Evolutionary conservation across 2,113 vertebrate genomes (phyloP).

Genomic region (Diglossa brunneiventris): DNA sequence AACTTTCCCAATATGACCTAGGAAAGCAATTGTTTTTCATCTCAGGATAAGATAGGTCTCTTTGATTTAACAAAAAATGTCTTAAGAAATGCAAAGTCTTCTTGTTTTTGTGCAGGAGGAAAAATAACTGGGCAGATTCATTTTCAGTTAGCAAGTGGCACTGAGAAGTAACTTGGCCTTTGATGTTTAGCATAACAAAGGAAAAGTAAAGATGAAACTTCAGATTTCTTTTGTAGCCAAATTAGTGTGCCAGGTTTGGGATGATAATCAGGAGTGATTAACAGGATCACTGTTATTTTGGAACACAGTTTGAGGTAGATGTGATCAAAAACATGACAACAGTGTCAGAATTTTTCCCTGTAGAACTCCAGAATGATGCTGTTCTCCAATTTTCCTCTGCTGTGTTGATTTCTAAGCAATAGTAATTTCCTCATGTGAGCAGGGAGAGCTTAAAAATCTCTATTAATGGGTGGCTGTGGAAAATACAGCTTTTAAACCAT

Average conservation of each 20-base stretch:
- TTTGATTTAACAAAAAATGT: slow-evolving; percentile 20
- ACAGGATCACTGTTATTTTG: background rate
- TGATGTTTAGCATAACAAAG: slow-evolving; percentile 43
- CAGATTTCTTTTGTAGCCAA: slow-evolving; percentile 20
- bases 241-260: background rate
- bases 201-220: background rate
- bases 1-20: background rate
- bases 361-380: background rate
- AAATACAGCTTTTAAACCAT: background rate
- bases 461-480: background rate
- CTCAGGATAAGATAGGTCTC: background rate
- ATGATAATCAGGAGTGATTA: background rate
- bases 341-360: background rate
- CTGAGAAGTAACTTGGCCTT: slow-evolving; percentile 27
- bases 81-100: slow-evolving; percentile 13
- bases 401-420: background rate
- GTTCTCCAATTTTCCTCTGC: background rate
- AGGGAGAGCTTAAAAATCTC: background rate
- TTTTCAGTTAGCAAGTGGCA: slow-evolving; percentile 32
- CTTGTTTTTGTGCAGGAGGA: slow-evolving; percentile 17
- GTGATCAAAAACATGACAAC: background rate
- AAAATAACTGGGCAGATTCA: slow-evolving; percentile 16
- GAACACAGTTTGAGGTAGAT: background rate
- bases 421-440: background rate
- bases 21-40: slow-evolving; percentile 23